Evolutionary conservation across 92 coral and sea anemone species (phyloP).

Genomic region (Scolanthus callimorphus): DNA sequence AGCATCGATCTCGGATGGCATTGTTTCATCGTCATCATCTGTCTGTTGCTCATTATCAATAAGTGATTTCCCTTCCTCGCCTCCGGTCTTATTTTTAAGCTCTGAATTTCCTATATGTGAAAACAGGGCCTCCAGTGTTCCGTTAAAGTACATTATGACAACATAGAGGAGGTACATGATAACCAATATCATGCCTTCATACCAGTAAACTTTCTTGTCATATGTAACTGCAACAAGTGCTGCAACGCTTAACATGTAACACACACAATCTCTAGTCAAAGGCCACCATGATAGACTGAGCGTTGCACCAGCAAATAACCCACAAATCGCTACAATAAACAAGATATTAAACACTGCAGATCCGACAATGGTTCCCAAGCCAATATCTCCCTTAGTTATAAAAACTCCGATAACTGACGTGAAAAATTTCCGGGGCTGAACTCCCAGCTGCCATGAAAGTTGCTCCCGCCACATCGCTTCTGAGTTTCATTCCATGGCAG

Average conservation of each 20-base stretch:
- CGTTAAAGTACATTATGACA: conserved; percentile 60
- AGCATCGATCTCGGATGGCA: conserved; percentile 27
- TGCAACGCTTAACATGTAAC: conserved; percentile 55
- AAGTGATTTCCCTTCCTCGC: conserved; percentile 27
- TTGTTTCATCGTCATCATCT: conserved; percentile 4
- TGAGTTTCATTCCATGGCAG: conserved; percentile 37
- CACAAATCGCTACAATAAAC: conserved; percentile 69
- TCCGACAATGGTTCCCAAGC: conserved; percentile 76
- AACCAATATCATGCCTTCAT: conserved; percentile 63
- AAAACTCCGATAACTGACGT: conserved; percentile 79
- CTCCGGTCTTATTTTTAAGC: conserved; percentile 7
- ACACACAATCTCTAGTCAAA: conserved; percentile 51
- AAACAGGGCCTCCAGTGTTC: conserved; percentile 33
- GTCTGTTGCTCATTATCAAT: conserved; percentile 2
- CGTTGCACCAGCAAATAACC: conserved; percentile 53
- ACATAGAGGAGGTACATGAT: conserved; percentile 61
- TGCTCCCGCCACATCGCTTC: conserved; percentile 79
- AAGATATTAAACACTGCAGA: conserved; percentile 73
- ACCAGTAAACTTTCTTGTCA: conserved; percentile 73
- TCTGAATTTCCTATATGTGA: conserved; percentile 3
- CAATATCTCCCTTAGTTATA: conserved; percentile 77
- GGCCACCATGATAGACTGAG: conserved; percentile 74
- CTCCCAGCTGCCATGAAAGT: conserved; percentile 88
- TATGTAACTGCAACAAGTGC: conserved; percentile 58
- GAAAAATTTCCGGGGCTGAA: conserved; percentile 75